These are phyloP conservation scores for Blastobasis adustella DNA, from an alignment of 2,888 invertebrate species.

Conservation along the genomic window DNA sequence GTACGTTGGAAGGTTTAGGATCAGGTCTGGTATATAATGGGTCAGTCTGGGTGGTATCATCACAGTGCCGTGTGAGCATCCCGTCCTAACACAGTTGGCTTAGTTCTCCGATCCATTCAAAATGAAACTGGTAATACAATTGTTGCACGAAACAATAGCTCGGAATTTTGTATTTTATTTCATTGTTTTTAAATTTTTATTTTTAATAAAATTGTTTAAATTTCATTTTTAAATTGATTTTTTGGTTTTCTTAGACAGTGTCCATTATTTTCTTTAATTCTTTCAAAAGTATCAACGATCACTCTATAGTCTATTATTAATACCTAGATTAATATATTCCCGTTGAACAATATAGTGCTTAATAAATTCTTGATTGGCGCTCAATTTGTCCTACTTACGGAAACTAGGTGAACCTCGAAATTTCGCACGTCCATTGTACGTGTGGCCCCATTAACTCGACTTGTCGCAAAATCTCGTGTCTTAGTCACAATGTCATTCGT, in stretches of 20 bases:
- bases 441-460: background rate
- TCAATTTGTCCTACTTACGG: background rate
- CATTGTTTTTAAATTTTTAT: no score
- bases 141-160: no score
- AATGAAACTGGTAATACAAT: slow-evolving; percentile 62
- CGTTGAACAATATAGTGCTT: no score
- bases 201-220: no score
- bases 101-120: slow-evolving; percentile 20
- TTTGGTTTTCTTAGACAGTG: background rate
- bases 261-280: background rate
- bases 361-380: no score
- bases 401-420: background rate
- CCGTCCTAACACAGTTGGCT: slow-evolving; percentile 36
- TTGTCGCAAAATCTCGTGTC: background rate
- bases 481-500: no score
- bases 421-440: background rate
- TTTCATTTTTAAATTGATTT: slow-evolving; percentile 1
- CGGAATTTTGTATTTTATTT: no score
- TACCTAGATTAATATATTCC: no score
- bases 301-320: no score
- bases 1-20: slow-evolving; percentile 48
- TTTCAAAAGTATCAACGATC: no score
- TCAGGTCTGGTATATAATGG: slow-evolving; percentile 57
- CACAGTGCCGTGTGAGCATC: slow-evolving; percentile 35
- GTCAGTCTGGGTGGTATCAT: slow-evolving; percentile 29